These are phyloP conservation scores for Polypedilum pembai DNA, from an alignment of 1,140 invertebrate species.

Conservation along the genomic window DNA sequence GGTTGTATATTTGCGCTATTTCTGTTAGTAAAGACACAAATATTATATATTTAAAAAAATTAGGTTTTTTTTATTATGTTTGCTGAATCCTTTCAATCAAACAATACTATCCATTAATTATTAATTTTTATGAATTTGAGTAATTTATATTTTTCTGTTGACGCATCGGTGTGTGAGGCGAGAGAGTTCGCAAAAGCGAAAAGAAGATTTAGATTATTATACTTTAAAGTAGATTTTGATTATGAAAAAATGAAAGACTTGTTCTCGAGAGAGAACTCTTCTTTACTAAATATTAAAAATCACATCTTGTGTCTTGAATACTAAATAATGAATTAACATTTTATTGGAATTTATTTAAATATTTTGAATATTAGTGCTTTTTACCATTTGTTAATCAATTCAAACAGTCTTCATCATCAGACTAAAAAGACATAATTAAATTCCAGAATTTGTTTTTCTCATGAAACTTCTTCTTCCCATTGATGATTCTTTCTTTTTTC, in stretches of 20 bases:
- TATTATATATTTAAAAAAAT: no score
- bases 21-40: no score
- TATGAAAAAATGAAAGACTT: background rate
- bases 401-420: background rate
- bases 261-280: background rate
- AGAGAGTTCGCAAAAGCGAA: no score
- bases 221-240: no score
- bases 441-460: background rate
- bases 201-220: no score
- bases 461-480: background rate
- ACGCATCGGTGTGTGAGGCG: no score
- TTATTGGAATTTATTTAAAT: conserved; percentile 8
- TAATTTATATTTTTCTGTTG: no score
- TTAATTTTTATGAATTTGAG: no score
- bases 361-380: conserved; percentile 1
- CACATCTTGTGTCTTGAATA: background rate
- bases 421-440: background rate
- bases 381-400: background rate
- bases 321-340: conserved; percentile 3
- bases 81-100: no score
- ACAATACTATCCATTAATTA: no score
- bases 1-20: no score
- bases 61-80: no score
- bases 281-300: background rate
- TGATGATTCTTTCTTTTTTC: background rate